Evolutionary conservation across 2,797 vertebrate genomes (phyloP), one percentile per base, ranked within the genome.

Genomic region (Pitangus sulphuratus): DNA sequence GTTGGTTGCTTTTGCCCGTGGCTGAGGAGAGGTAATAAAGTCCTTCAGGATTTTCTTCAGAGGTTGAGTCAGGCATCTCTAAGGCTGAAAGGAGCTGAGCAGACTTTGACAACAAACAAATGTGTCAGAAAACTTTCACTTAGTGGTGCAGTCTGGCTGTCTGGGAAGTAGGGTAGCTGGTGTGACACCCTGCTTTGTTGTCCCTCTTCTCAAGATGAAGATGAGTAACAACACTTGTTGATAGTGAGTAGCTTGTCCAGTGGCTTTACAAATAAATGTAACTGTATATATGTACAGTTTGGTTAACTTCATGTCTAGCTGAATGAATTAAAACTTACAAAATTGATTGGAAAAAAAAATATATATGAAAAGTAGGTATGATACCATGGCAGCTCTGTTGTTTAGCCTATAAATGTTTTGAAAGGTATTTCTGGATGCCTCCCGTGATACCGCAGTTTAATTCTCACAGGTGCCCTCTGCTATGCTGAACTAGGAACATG

Each of bases 401-500:
- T 21, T 72, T 76, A 68, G 28, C 26, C 53, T 60, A 17, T 9
- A 53, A 33, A 60, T 13, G 3, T 50, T 86, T 72, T 71, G 31
- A 14, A 81, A 76, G 33, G 5, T 35, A 3, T 62, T 69, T 90
- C 37, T 86, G 48, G 26, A 35, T 50, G 3, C 33, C 3, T 90
- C n/a, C 93, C 1, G 3, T 57, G 37, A 87, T 78, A 57, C 21
- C 26, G 12, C 21, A 5, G 5, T 81, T 91, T 79, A 48, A 91
- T 53, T 96, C 91, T 87, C 88, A 80, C 96, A 99, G 99, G 99
- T 97, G 99, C 99, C 53, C 97, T 99, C 89, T 99, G 97, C 87
- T 99, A 99, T 44, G 99, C 99, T 76, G 99, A 99, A 83, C 93
- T 99, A 91, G 99, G 99, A 82, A 99, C 99, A 5, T 99, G 98